These are phyloP conservation scores for Sebastes cheni DNA, from an alignment of 2,797 vertebrate species.

Conservation along the genomic window DNA sequence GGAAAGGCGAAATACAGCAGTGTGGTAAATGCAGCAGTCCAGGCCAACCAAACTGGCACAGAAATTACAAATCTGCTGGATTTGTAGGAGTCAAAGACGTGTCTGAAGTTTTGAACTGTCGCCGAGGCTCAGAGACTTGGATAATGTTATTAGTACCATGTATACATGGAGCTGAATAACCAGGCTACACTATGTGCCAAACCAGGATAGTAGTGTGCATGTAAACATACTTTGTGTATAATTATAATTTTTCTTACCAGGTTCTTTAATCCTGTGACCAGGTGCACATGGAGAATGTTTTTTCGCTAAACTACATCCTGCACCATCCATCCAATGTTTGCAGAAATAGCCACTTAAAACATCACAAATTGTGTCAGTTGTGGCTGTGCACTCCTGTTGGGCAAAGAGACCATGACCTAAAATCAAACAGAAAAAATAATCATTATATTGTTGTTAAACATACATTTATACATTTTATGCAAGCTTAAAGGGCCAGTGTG, in stretches of 20 bases:
- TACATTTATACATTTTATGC: background rate
- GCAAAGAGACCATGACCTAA: slow-evolving; percentile 43
- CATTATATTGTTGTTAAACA: background rate
- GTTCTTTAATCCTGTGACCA: slow-evolving; percentile 45
- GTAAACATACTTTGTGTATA: background rate
- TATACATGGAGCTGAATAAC: background rate
- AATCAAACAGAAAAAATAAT: background rate
- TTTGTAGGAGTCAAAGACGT: background rate
- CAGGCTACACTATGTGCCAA: no score
- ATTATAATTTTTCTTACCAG: slow-evolving; percentile 44
- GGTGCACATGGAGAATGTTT: slow-evolving; percentile 17
- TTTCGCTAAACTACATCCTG: slow-evolving; percentile 25
- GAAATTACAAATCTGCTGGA: no score
- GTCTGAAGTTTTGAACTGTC: background rate
- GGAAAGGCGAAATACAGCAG: background rate
- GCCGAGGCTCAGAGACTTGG: background rate
- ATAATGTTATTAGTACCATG: background rate
- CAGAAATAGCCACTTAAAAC: slow-evolving; percentile 55
- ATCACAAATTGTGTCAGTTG: slow-evolving; percentile 32
- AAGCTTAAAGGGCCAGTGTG: no score
- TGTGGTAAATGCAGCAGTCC: background rate
- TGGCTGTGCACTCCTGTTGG: slow-evolving; percentile 6
- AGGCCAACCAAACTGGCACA: background rate
- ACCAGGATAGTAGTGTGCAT: background rate
- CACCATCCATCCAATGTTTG: fast-evolving